These are phyloP conservation scores for Cochlearius cochlearius DNA, from an alignment of 2,113 vertebrate genomes.

Conservation along the genomic window DNA sequence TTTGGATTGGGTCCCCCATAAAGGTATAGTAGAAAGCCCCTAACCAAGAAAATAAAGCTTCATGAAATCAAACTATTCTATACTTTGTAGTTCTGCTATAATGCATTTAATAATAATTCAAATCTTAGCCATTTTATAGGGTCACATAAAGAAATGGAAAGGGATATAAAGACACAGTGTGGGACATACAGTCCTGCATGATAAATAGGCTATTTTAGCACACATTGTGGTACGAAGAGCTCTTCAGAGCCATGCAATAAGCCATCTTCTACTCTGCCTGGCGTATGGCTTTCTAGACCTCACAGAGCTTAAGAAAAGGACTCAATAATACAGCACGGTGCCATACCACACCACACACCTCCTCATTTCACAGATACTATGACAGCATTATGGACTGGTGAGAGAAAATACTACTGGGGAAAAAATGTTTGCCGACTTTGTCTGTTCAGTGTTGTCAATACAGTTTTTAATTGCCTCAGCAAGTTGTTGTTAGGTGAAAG, in stretches of 20 bases:
- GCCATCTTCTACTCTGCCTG: neutral
- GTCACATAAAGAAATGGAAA: neutral
- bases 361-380: neutral
- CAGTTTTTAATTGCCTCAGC: neutral
- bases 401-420: neutral
- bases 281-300: neutral
- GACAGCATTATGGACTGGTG: neutral
- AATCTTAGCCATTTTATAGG: neutral
- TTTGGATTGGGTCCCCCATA: neutral
- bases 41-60: neutral
- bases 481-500: conserved; percentile 12
- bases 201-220: neutral
- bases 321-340: neutral
- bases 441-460: neutral
- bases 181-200: neutral
- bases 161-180: neutral
- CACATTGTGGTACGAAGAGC: neutral
- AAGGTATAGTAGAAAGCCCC: neutral
- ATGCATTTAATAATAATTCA: neutral
- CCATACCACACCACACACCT: neutral
- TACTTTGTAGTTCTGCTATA: neutral
- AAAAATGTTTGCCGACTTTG: neutral
- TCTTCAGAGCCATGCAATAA: neutral
- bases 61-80: neutral
- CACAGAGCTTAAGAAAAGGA: neutral